Evolutionary conservation across 2,113 vertebrate genomes (phyloP).

Genomic region (Oncorhynchus gorbuscha): DNA sequence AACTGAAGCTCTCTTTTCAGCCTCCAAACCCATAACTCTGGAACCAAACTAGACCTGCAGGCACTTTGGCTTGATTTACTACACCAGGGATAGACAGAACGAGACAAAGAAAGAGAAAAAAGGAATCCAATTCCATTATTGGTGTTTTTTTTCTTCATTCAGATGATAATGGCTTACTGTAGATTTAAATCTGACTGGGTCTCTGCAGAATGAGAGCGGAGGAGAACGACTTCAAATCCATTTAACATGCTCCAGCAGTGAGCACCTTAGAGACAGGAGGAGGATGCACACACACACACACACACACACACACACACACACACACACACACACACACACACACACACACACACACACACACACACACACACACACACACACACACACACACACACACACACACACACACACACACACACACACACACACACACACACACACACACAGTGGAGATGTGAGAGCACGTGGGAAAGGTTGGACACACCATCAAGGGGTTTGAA

Average conservation of each 20-base stretch:
- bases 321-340: too few relatives aligned
- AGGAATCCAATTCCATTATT: constrained; percentile 12
- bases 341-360: too few relatives aligned
- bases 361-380: fast-evolving
- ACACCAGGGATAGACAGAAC: constrained; percentile 16
- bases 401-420: too few relatives aligned
- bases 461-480: background rate
- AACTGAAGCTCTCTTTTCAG: background rate
- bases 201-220: constrained; percentile 9
- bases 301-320: too few relatives aligned
- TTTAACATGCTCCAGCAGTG: constrained; percentile 22
- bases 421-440: too few relatives aligned
- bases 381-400: too few relatives aligned
- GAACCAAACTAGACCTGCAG: constrained; percentile 3
- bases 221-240: constrained; percentile 15
- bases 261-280: background rate
- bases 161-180: constrained; percentile 23
- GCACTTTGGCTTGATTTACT: constrained; percentile 12
- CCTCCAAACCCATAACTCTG: background rate
- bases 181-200: constrained; percentile 14
- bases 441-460: too few relatives aligned
- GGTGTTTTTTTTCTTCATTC: constrained; percentile 8
- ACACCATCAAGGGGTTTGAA: constrained; percentile 20
- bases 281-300: background rate
- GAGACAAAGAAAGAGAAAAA: constrained; percentile 15